These are phyloP conservation scores for Copsychus sechellarum DNA, from an alignment of 2,113 vertebrate genomes.

Conservation along the genomic window DNA sequence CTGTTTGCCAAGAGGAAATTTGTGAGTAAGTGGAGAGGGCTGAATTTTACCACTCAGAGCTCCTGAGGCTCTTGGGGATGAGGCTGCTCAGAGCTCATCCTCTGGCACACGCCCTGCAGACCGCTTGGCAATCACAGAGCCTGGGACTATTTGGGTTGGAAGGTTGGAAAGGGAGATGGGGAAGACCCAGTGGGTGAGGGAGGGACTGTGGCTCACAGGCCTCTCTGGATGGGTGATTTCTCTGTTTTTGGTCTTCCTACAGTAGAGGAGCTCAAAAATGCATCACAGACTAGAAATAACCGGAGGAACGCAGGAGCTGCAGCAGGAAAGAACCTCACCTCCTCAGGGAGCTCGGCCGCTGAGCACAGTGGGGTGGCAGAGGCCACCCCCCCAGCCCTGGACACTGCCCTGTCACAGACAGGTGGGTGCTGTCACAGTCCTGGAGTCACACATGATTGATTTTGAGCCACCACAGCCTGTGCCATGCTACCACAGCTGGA, in stretches of 20 bases:
- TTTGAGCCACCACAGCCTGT: fast-evolving
- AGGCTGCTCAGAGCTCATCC: not conserved
- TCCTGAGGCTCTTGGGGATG: not conserved
- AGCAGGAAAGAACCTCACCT: not conserved
- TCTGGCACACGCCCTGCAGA: not conserved
- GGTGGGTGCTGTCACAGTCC: not conserved
- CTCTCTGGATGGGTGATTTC: not conserved
- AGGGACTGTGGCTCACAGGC: not conserved
- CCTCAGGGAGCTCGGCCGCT: not conserved
- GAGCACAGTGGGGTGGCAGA: not conserved
- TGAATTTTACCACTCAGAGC: not conserved
- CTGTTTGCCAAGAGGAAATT: conserved; percentile 88
- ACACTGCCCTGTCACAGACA: not conserved
- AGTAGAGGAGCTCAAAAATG: conserved; percentile 72
- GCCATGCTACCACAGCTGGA: not conserved
- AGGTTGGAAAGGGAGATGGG: not conserved
- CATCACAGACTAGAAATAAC: conserved; percentile 39
- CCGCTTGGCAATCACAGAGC: not conserved
- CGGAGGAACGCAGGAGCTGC: not conserved
- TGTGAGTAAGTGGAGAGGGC: conserved; percentile 81
- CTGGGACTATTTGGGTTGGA: not conserved
- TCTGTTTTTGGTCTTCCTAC: not conserved
- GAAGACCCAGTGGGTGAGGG: not conserved
- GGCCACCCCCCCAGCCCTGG: not conserved
- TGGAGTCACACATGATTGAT: fast-evolving